Base-by-base conservation (phyloP, 2,113 vertebrate genomes). In the Sclerurus mexicanus region DNA sequence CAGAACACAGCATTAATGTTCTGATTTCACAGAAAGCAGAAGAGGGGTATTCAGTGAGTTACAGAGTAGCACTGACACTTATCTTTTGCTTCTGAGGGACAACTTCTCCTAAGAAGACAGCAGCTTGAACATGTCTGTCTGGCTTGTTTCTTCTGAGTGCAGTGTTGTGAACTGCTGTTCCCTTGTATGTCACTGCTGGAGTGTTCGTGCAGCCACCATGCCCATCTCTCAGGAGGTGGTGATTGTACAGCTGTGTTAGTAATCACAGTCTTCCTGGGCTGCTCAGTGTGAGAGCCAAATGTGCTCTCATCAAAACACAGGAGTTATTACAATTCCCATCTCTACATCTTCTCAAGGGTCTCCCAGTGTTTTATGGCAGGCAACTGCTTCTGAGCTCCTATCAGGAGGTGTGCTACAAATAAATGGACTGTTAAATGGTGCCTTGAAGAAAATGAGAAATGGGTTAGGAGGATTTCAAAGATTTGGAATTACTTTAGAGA, bases 181-280 rank as follows among this genome's bases (percentile, higher is more conserved):
- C 5, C 19, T 35, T 2, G 2, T 7, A 0, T 2, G 44, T 42
- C 78, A 7, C 63, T 18, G 30, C 30, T 1, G 20, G 6, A 33
- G 28, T 4, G 50, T 40, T 64, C 37, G 30, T 30, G 55, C 35
- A 37, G 55, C 16, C 31, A 1, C 49, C 2, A 1, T 27, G 31
- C 87, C 14, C 28, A 3, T 14, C 5, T 47, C 60, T 24, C 2
- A 0, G 44, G 28, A 49, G 35, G 44, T 20, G 40, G 12, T 46
- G 69, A 10, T 82, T 78, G 44, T 72, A 47, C 30, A 69, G 72
- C 31, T n/a, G 2, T 1, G 28, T 44, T 33, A 33, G 52, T 56
- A 60, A 7, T 10, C 72, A 15, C 53, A 27, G 16, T 19, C 42
- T 47, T 27, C 4, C n/a, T 2, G 0, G 55, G 33, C 40, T 62